Evolutionary conservation across 1,140 invertebrate genomes (phyloP).

Genomic region (Anastrepha ludens): DNA sequence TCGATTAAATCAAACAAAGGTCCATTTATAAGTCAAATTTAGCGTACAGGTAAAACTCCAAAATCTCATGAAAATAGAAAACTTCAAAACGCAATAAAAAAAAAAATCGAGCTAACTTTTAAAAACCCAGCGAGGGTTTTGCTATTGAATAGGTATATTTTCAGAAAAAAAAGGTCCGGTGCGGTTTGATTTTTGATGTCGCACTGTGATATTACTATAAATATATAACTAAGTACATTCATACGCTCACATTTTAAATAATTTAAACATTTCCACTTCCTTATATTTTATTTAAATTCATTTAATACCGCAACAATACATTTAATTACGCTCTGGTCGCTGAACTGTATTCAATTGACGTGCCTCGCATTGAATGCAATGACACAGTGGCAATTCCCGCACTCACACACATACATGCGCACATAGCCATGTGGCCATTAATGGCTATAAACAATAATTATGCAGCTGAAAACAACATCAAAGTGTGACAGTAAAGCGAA

Average conservation of each 20-base stretch:
- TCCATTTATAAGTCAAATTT: too few relatives aligned
- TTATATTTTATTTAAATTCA: constrained; percentile 23
- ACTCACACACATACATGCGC: not conserved
- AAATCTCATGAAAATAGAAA: too few relatives aligned
- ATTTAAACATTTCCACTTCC: not conserved
- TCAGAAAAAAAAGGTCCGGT: too few relatives aligned
- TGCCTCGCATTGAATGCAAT: not conserved
- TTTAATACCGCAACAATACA: not conserved
- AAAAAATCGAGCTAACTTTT: too few relatives aligned
- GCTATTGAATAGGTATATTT: too few relatives aligned
- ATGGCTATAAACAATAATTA: constrained; percentile 11
- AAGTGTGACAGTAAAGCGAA: constrained; percentile 45
- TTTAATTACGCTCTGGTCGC: not conserved
- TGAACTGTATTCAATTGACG: not conserved
- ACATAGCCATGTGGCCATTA: not conserved
- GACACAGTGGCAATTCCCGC: not conserved
- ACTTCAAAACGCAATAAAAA: too few relatives aligned
- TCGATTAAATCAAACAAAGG: too few relatives aligned
- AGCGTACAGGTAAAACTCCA: too few relatives aligned
- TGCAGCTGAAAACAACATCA: constrained; percentile 23
- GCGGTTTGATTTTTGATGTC: too few relatives aligned
- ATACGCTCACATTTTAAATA: not conserved
- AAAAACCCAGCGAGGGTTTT: too few relatives aligned
- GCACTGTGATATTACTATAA: too few relatives aligned
- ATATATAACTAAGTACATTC: too few relatives aligned